Conservation (phyloP, 2,888 invertebrate genomes). For the Lumbricus terrestris region DNA sequence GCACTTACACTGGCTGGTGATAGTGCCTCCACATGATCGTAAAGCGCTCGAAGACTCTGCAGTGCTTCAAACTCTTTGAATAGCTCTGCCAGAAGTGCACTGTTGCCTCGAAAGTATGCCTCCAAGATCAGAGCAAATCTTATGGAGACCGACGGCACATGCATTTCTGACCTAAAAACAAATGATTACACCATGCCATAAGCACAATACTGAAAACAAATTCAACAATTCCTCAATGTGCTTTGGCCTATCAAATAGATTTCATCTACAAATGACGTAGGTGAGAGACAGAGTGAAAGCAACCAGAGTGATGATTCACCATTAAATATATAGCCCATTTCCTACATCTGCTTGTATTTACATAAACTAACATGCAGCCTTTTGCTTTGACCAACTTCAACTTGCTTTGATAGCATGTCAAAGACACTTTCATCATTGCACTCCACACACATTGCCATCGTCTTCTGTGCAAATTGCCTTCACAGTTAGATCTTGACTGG, state of each 20-base stretch:
- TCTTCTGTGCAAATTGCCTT: too few species aligned
- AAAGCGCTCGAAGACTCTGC: constrained; percentile 71
- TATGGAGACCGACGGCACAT: constrained; percentile 81
- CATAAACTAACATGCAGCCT: not conserved
- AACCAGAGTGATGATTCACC: not conserved
- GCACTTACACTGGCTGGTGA: not conserved
- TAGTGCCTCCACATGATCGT: constrained; percentile 68
- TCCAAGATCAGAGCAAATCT: constrained; percentile 87
- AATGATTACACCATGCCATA: not conserved
- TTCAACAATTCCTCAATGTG: too few species aligned
- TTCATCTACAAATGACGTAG: not conserved
- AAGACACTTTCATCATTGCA: too few species aligned
- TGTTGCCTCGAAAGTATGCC: constrained; percentile 85
- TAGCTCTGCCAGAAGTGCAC: constrained; percentile 73
- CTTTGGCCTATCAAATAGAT: not conserved
- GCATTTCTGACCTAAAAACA: constrained; percentile 79
- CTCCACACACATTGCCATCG: too few species aligned
- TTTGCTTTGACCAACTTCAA: not conserved
- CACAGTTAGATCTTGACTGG: too few species aligned
- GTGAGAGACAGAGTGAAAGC: not conserved
- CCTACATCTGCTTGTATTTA: not conserved
- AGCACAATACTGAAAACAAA: not conserved
- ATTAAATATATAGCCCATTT: not conserved
- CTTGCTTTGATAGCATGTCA: not conserved
- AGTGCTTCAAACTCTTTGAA: constrained; percentile 69